Base-by-base conservation (phyloP, 2,797 vertebrate species). In the Cephalopachus bancanus region DNA sequence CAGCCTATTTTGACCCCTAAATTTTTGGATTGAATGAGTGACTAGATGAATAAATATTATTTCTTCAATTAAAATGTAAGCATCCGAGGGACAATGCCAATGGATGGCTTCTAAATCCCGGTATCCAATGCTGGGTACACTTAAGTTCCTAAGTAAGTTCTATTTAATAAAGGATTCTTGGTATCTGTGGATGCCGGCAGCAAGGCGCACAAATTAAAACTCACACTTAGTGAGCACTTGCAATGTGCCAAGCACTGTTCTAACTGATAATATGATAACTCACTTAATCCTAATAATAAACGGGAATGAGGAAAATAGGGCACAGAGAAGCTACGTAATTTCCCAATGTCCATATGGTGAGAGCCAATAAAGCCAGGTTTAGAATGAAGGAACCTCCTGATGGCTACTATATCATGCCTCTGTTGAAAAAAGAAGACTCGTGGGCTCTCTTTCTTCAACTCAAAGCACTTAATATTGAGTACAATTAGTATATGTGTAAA, bases 31-130 rank as follows among this genome's bases (percentile, higher is more conserved):
- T 28, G 44, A 91, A 79, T 78, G 57, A 95, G 8, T 24, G 33
- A 71, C 28, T 69, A 22, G 8, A 30, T 75, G 17, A 62, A 7
- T 60, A 14, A 51, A n/a, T 57, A 62, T 67, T 69, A 49, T 83
- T 75, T 91, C 64, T 60, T 79, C 71, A 51, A 12, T 89, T 75
- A 92, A 94, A 75, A 91, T 26, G 37, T 88, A 83, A 89, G 33
- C 33, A 28, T 60, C 16, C 55, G 75, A 90, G 14, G n/a, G 8
- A 11, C 37, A 88, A 80, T 28, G n/a, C 33, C 65, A 33, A 20
- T 2, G 6, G 33, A n/a, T 55, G 20, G 20, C 71, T 89, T 89
- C 75, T n/a, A 51, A 84, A 85, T 37, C 37, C 22, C 81, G 37
- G n/a, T 4, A 24, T 19, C 16, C 57, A 53, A 2, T 2, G 30